Conservation (phyloP, 2,888 invertebrate species). For the Acanthosepion lycidas region DNA sequence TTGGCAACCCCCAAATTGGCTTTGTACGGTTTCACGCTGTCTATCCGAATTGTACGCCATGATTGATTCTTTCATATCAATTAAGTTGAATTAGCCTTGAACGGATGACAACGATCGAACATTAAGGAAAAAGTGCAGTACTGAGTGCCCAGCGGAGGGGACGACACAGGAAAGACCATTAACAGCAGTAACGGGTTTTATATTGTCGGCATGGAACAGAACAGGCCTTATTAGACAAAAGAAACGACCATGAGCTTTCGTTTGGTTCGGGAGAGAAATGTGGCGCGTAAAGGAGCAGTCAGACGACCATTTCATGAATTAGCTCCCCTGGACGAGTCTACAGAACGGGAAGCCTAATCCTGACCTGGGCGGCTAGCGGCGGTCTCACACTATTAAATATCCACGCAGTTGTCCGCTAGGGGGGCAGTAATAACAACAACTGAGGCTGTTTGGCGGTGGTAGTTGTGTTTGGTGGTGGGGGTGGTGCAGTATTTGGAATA, state of each 20-base stretch:
- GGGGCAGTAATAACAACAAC: not conserved
- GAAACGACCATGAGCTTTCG: not conserved
- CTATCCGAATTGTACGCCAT: not conserved
- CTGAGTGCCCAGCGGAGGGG: not conserved
- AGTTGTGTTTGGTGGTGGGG: not conserved
- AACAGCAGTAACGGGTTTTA: not conserved
- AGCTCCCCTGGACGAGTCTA: not conserved
- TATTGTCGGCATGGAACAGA: not conserved
- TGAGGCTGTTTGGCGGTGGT: not conserved
- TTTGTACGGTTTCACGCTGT: not conserved
- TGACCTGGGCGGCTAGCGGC: not conserved
- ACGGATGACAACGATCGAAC: not conserved
- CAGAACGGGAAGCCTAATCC: not conserved
- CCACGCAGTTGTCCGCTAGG: not conserved
- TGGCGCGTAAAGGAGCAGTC: not conserved
- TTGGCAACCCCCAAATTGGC: constrained; percentile 14
- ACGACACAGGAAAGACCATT: not conserved
- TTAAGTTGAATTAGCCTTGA: constrained; percentile 9
- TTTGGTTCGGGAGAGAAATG: not conserved
- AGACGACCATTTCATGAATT: not conserved
- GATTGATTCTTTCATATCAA: constrained; percentile 33
- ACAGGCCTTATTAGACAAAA: not conserved
- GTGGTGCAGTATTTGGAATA: not conserved
- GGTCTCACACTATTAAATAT: not conserved
- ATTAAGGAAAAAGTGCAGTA: not conserved